Base-by-base conservation (phyloP, 2,797 vertebrate genomes). In the Lates japonicus region DNA sequence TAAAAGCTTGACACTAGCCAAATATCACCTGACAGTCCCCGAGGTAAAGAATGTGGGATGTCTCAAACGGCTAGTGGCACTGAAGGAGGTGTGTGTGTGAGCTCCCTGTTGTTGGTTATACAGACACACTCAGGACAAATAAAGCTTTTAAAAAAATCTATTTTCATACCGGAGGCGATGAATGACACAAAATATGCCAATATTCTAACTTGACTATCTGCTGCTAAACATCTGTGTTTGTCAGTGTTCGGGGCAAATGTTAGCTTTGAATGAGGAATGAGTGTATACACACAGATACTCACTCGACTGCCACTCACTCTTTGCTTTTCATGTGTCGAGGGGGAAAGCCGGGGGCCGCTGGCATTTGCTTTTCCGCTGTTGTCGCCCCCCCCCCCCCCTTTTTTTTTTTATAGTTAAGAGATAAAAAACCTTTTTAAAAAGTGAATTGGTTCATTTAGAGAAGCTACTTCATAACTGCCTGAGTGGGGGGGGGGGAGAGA, bases 171-270 rank as follows among this genome's bases (percentile, higher is more conserved):
- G 90, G 88, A 94, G 80, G 80, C 52, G 49, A 86, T 73, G 90
- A 88, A 90, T 86, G 83, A 86, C 70, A 55, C 82, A 92, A 88
- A 91, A 87, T 85, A 92, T 87, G 87, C 91, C 90, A 87, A 91
- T 92, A 94, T 92, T 91, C 88, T 92, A 90, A 89, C 88, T 82
- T 73, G 82, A 89, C 81, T 90, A 90, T 93, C 91, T 94, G 94
- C 94, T 95, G 94, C 94, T 94, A 94, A 92, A 94, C 94, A 90
- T 92, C 88, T 90, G 93, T 94, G 92, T 92, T 92, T 94, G 94
- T 95, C 89, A 81, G 80, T 92, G 90, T 95, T 92, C n/a, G 70
- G 88, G 71, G 92, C 93, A 93, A 93, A 93, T 88, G 91, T 92
- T 92, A 87, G 90, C 85, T 92, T 92, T 92, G 90, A 90, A 91